These are phyloP conservation scores for Brenthis ino DNA, from an alignment of 2,888 invertebrate genomes.

Conservation along the genomic window DNA sequence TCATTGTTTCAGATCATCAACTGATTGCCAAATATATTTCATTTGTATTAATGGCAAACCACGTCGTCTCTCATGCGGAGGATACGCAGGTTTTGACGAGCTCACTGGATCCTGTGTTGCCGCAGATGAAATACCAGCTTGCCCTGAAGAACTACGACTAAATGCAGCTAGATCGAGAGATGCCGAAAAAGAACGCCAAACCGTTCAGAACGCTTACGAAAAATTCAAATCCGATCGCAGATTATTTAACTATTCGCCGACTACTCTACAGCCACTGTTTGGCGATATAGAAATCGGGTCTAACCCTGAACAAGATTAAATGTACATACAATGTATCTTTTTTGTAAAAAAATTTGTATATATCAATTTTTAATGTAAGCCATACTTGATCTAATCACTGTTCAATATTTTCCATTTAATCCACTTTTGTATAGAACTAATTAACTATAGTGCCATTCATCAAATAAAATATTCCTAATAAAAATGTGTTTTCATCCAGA, in stretches of 20 bases:
- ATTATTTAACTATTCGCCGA: slow-evolving; percentile 29
- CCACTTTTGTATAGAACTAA: slow-evolving; percentile 17
- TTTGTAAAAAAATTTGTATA: slow-evolving; percentile 18
- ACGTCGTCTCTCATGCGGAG: slow-evolving; percentile 88
- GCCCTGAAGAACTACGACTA: slow-evolving; percentile 75
- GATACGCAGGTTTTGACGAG: slow-evolving; percentile 90
- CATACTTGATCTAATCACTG: slow-evolving; percentile 8
- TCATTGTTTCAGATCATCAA: slow-evolving; percentile 74
- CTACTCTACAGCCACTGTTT: neutral
- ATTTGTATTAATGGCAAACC: slow-evolving; percentile 89
- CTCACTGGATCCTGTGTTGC: slow-evolving; percentile 87
- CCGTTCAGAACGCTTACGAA: slow-evolving; percentile 56
- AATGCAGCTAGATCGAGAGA: slow-evolving; percentile 58
- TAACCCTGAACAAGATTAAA: slow-evolving; percentile 7
- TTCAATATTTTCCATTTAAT: slow-evolving; percentile 10
- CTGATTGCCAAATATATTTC: slow-evolving; percentile 90
- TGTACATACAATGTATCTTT: neutral
- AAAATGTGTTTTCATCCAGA: neutral
- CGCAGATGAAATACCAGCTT: slow-evolving; percentile 89
- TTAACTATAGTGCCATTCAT: slow-evolving; percentile 29
- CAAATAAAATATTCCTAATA: slow-evolving; percentile 23
- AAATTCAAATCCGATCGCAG: slow-evolving; percentile 36
- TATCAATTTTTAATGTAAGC: slow-evolving; percentile 20
- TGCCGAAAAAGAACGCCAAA: slow-evolving; percentile 55
- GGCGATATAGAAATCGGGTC: slow-evolving; percentile 17